Evolutionary conservation across 2,888 invertebrate species (phyloP).

Genomic region (Synanthedon formicaeformis): DNA sequence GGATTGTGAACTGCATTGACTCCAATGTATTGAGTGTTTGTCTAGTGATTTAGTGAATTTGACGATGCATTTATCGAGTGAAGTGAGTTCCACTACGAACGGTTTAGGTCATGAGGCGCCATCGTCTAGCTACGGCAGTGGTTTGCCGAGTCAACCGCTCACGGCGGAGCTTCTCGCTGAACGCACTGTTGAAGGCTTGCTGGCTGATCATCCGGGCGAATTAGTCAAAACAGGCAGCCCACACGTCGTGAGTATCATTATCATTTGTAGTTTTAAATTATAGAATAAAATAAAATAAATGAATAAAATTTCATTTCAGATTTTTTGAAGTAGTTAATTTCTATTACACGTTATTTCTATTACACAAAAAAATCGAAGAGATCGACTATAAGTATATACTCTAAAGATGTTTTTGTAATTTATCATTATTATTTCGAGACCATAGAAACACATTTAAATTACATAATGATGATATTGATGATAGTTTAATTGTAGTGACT

Average conservation of each 20-base stretch:
- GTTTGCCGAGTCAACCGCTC: constrained; percentile 70
- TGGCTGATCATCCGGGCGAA: constrained; percentile 93
- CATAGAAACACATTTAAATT: too few relatives aligned
- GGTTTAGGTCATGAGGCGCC: constrained; percentile 63
- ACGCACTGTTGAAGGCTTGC: constrained; percentile 83
- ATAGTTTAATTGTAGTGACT: too few relatives aligned
- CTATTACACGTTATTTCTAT: too few relatives aligned
- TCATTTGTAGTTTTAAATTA: too few relatives aligned
- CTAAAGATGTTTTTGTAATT: too few relatives aligned
- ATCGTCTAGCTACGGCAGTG: constrained; percentile 51
- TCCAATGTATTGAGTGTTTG: constrained; percentile 5
- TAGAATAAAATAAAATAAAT: too few relatives aligned
- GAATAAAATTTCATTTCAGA: too few relatives aligned
- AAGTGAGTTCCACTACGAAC: constrained; percentile 79
- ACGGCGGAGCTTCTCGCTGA: constrained; percentile 88
- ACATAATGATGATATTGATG: too few relatives aligned
- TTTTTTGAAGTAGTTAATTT: too few relatives aligned
- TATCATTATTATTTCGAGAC: too few relatives aligned
- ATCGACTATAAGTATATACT: too few relatives aligned
- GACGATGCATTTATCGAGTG: constrained; percentile 83
- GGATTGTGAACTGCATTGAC: constrained; percentile 21
- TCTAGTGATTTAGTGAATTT: constrained; percentile 10
- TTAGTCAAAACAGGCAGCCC: constrained; percentile 95
- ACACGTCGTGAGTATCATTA: constrained; percentile 77
- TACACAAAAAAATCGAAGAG: too few relatives aligned